Evolutionary conservation across 2,113 vertebrate genomes (phyloP).

Genomic region (Oreochromis niloticus): DNA sequence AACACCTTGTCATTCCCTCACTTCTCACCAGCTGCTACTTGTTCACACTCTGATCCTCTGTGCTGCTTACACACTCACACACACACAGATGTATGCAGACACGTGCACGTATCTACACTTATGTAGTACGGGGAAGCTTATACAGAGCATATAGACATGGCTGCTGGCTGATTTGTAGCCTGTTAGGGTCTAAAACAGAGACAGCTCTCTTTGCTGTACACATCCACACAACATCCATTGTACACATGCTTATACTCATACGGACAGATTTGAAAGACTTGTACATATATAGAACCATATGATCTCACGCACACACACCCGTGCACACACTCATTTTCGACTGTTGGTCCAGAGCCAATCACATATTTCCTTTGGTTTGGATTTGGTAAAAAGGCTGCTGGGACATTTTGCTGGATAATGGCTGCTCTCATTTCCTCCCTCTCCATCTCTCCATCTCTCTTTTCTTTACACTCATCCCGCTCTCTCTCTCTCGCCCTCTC

Average conservation of each 20-base stretch:
- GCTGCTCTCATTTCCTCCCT: conserved; percentile 25
- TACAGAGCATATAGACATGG: conserved; percentile 25
- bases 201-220: neutral
- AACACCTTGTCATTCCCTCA: conserved; percentile 62
- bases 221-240: neutral
- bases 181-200: conserved; percentile 40
- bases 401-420: conserved; percentile 20
- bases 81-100: neutral
- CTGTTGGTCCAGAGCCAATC: conserved; percentile 20
- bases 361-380: conserved; percentile 26
- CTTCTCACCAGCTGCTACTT: conserved; percentile 64
- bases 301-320: neutral
- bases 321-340: neutral
- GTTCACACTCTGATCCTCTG: conserved; percentile 48
- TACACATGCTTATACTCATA: neutral
- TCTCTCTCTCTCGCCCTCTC: neutral
- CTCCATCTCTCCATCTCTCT: conserved; percentile 19
- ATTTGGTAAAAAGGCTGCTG: conserved; percentile 34
- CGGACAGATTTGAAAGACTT: neutral
- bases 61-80: neutral
- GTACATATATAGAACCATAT: neutral
- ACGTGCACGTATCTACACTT: neutral
- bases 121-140: neutral
- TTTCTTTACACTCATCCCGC: neutral
- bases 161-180: conserved; percentile 64